A percentile compares a stretch with the other conserved stretches of the same genome.
Evolutionary conservation across 2,888 invertebrate species (phyloP).

Genomic region (Drosophila conformis): DNA sequence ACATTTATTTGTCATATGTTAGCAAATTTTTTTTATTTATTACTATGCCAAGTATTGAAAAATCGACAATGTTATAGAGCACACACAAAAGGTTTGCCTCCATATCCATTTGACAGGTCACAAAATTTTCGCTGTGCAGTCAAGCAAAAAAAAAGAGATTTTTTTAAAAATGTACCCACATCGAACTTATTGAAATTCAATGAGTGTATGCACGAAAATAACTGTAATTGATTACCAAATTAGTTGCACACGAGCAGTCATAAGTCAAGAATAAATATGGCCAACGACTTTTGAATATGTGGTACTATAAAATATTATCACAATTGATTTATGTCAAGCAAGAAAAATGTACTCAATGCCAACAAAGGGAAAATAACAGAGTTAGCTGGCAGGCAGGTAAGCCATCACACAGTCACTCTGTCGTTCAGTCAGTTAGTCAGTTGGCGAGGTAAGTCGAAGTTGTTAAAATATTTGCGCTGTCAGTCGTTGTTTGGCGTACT

Average conservation of each 20-base stretch:
- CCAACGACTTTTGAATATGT: slow-evolving; percentile 36
- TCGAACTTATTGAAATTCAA: slow-evolving; percentile 59
- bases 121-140: slow-evolving; percentile 24
- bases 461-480: slow-evolving; percentile 73
- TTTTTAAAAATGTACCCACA: slow-evolving; percentile 22
- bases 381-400: slow-evolving; percentile 21
- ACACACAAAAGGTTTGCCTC: slow-evolving; percentile 6
- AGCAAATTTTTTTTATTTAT: background rate
- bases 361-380: slow-evolving; percentile 25
- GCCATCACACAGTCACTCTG: slow-evolving; percentile 1
- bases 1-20: background rate
- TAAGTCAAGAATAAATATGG: slow-evolving; percentile 42
- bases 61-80: background rate
- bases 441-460: slow-evolving; percentile 26
- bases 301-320: slow-evolving; percentile 50
- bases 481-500: slow-evolving; percentile 62
- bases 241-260: slow-evolving; percentile 60
- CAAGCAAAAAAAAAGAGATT: slow-evolving; percentile 16
- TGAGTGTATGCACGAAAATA: slow-evolving; percentile 44
- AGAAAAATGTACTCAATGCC: slow-evolving; percentile 40
- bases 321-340: slow-evolving; percentile 65
- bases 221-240: slow-evolving; percentile 66
- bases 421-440: slow-evolving; percentile 1
- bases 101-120: slow-evolving; percentile 9
- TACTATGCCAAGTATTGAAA: background rate